Conservation (phyloP, 2,797 vertebrate species). For the Gallirallus australis region DNA sequence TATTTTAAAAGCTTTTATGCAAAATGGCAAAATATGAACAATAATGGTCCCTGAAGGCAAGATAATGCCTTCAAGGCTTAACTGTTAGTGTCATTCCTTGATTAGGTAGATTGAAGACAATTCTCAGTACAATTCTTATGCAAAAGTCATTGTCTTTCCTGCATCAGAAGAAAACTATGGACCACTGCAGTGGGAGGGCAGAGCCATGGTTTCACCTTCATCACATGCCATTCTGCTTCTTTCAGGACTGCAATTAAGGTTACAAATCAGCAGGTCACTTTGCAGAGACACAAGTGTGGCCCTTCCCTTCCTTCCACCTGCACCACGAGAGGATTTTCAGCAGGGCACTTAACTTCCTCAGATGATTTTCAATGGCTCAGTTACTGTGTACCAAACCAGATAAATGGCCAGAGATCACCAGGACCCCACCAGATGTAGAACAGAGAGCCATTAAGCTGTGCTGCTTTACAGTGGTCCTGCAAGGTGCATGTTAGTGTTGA, state of each 20-base stretch:
- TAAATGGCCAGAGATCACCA: background rate
- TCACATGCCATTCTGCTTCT: background rate
- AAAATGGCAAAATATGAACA: background rate
- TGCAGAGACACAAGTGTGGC: background rate
- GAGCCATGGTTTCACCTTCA: background rate
- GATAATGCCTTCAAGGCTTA: background rate
- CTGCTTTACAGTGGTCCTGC: fast-evolving
- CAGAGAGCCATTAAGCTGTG: background rate
- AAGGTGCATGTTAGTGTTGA: fast-evolving
- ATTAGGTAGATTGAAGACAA: background rate
- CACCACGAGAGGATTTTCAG: background rate
- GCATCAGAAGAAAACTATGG: fast-evolving
- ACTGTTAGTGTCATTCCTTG: background rate
- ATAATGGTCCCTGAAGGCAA: background rate
- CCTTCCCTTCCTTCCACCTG: background rate
- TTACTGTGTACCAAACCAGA: background rate
- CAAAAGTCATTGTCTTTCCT: background rate
- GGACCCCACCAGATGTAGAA: background rate
- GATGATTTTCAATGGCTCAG: background rate
- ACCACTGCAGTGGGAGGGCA: background rate
- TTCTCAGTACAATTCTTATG: background rate
- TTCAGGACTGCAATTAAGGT: background rate
- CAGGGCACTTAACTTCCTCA: background rate
- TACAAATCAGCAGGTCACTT: background rate
- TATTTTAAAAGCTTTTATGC: background rate